These are phyloP conservation scores for Sebastes melanostomus DNA, from an alignment of 2,797 vertebrate species.

Conservation along the genomic window DNA sequence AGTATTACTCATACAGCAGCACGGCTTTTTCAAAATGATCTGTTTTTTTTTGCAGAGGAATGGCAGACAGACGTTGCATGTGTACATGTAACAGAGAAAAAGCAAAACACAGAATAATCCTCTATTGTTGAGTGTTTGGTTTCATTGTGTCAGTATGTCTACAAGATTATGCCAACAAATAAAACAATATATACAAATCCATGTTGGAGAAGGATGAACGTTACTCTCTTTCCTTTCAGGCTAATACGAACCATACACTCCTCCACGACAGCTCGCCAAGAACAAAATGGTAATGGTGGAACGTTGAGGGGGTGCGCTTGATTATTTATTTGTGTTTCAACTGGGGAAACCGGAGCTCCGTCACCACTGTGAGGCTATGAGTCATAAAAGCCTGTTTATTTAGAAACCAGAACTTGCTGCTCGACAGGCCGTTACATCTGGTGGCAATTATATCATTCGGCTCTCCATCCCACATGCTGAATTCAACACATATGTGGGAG, in stretches of 20 bases:
- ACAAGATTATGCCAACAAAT: constrained; percentile 7
- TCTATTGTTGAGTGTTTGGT: background rate
- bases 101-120: background rate
- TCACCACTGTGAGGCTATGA: constrained; percentile 78
- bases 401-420: constrained; percentile 80
- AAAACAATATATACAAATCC: constrained; percentile 13
- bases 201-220: constrained; percentile 50
- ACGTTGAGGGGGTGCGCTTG: constrained; percentile 62
- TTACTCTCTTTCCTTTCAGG: constrained; percentile 60
- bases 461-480: constrained; percentile 60
- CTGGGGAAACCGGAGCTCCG: constrained; percentile 76
- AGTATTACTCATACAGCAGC: background rate
- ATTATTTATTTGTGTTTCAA: constrained; percentile 86
- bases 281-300: constrained; percentile 70
- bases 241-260: constrained; percentile 78
- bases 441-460: constrained; percentile 76
- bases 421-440: constrained; percentile 79
- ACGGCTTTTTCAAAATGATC: background rate
- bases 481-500: constrained; percentile 67
- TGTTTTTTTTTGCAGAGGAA: background rate
- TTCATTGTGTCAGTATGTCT: constrained; percentile 2
- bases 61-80: background rate
- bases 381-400: constrained; percentile 85
- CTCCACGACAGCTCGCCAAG: constrained; percentile 51
- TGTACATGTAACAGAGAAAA: background rate